These are phyloP conservation scores for Ophion obscuratus DNA, from an alignment of 2,888 invertebrate genomes.

Conservation along the genomic window DNA sequence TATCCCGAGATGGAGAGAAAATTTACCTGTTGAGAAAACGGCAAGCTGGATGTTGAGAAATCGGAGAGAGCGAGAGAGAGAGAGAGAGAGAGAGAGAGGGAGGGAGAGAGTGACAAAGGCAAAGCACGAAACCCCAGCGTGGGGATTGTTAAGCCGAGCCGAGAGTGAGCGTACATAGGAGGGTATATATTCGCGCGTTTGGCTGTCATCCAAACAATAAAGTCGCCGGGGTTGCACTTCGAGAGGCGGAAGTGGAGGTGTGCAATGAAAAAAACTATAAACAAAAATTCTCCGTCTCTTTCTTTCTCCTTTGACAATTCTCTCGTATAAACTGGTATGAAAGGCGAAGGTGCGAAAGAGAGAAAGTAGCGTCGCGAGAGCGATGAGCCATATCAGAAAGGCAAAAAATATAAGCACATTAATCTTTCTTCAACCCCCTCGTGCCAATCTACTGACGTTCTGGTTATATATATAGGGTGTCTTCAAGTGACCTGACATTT, in stretches of 20 bases:
- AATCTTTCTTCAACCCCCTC: constrained; percentile 31
- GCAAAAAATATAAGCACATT: constrained; percentile 44
- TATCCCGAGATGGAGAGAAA: constrained; percentile 18
- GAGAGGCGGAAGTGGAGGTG: constrained; percentile 60
- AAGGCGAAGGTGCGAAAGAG: constrained; percentile 33
- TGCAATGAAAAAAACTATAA: constrained; percentile 26
- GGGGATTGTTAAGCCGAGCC: constrained; percentile 8
- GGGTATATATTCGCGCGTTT: constrained; percentile 51
- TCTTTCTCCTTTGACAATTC: background rate
- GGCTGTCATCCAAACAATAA: constrained; percentile 69
- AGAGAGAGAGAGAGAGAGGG: background rate
- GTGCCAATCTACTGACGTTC: background rate
- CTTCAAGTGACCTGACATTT: too few species aligned
- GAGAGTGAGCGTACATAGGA: constrained; percentile 13
- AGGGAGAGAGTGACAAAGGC: background rate
- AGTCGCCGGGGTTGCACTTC: constrained; percentile 61
- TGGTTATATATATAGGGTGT: background rate
- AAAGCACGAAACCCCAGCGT: background rate
- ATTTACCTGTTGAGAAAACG: constrained; percentile 61
- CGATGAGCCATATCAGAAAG: background rate
- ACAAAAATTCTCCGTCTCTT: background rate
- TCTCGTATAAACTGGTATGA: constrained; percentile 24
- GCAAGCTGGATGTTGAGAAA: constrained; percentile 17
- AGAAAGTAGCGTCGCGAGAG: constrained; percentile 27
- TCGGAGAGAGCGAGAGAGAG: constrained; percentile 1